phyloP scores from a whole-genome alignment of 2,797 vertebrate genomes.

The Spheniscus humboldti region DNA sequence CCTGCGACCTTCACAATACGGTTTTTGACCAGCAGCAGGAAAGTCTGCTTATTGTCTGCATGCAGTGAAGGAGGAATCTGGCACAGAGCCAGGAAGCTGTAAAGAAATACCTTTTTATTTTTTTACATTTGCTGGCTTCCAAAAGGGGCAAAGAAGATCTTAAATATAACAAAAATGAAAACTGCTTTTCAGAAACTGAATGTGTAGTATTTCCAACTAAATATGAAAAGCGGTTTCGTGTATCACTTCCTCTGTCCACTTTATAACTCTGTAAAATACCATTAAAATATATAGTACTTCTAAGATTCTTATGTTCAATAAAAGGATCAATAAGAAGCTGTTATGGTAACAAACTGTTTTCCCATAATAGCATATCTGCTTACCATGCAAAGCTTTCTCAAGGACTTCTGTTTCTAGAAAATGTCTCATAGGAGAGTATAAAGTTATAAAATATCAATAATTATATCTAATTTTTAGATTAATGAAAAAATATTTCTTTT shows the following conservation, averaged over 20 bases:
- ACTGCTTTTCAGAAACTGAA: not conserved
- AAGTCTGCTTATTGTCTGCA: not conserved
- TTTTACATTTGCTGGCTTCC: not conserved
- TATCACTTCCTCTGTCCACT: not conserved
- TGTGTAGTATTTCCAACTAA: not conserved
- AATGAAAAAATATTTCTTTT: not conserved
- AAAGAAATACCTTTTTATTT: not conserved
- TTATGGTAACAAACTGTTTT: not conserved
- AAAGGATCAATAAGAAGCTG: slow-evolving; percentile 1
- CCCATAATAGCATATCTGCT: not conserved
- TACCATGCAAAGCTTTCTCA: not conserved
- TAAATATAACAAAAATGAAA: not conserved
- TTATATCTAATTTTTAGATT: not conserved
- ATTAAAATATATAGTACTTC: not conserved
- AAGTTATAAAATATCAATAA: not conserved
- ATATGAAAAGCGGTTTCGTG: not conserved
- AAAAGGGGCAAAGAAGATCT: not conserved
- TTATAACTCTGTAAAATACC: not conserved
- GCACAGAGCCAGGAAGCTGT: not conserved
- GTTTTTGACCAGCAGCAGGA: not conserved
- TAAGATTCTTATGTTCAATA: not conserved
- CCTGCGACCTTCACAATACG: fast-evolving
- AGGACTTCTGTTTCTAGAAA: not conserved
- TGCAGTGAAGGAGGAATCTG: not conserved
- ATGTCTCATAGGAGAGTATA: not conserved